Conservation (phyloP, 2,113 vertebrate genomes). For the Kryptolebias marmoratus region DNA sequence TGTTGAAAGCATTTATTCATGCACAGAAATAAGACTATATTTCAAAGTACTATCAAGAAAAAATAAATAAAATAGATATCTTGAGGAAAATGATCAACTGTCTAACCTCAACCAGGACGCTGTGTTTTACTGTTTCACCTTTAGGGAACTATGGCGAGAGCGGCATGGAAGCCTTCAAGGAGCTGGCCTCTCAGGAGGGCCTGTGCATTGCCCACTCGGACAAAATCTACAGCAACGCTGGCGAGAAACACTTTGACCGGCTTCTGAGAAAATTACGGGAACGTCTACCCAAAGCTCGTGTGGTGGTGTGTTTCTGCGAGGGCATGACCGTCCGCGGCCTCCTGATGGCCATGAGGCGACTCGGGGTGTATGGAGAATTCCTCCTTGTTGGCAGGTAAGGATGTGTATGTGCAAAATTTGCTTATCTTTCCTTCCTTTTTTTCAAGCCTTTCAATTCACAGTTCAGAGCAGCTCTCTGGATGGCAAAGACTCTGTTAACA, state of each 20-base stretch:
- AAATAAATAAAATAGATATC: neutral
- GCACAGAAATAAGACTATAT: too few relatives aligned
- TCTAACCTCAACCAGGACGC: too few relatives aligned
- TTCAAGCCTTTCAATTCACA: constrained; percentile 8
- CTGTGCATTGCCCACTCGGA: constrained; percentile 97
- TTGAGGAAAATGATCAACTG: too few relatives aligned
- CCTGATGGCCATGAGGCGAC: constrained; percentile 94
- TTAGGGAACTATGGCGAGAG: constrained; percentile 98
- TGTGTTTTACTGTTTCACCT: neutral
- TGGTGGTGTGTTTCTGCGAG: constrained; percentile 97
- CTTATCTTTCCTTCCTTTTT: neutral
- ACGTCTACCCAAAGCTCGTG: constrained; percentile 92
- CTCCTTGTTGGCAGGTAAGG: constrained; percentile 95
- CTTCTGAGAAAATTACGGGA: constrained; percentile 93
- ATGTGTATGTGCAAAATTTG: neutral
- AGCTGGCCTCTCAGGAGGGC: constrained; percentile 93
- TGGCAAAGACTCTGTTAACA: constrained; percentile 12
- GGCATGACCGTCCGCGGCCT: constrained; percentile 97
- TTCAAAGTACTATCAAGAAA: neutral
- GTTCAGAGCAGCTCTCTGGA: constrained; percentile 12
- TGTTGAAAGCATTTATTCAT: constrained; percentile 25
- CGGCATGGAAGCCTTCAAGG: constrained; percentile 99
- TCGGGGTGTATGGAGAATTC: constrained; percentile 91
- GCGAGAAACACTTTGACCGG: constrained; percentile 94
- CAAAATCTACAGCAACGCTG: constrained; percentile 99